Percentiles rank a stretch among this genome's conserved stretches.
Evolutionary conservation across 1,140 invertebrate species (phyloP).

Genomic region (Pogonognathellus flavescens): DNA sequence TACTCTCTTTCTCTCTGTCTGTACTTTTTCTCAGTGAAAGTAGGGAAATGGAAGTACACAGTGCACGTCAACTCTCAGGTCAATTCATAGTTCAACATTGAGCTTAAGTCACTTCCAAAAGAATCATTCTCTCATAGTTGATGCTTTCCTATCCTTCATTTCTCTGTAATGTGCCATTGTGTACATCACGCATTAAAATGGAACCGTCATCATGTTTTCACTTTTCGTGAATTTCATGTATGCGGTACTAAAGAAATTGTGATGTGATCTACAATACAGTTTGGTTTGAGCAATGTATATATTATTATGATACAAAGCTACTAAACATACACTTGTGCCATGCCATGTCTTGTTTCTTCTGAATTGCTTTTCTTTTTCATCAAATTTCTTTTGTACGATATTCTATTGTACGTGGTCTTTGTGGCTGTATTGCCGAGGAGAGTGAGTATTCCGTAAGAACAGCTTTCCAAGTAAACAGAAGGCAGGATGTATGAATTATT

Average conservation of each 20-base stretch:
- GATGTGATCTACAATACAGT: neutral
- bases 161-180: too few relatives aligned
- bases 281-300: constrained; percentile 1
- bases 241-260: neutral
- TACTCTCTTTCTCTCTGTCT: neutral
- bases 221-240: constrained; percentile 9
- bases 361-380: neutral
- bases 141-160: neutral
- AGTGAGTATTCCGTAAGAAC: neutral
- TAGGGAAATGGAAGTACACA: neutral
- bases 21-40: neutral
- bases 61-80: constrained; percentile 14
- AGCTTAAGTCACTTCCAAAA: neutral
- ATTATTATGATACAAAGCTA: too few relatives aligned
- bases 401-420: neutral
- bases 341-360: neutral
- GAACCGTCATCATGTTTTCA: neutral
- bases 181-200: too few relatives aligned
- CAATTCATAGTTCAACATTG: constrained; percentile 5
- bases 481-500: constrained; percentile 10
- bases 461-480: neutral
- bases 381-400: constrained; percentile 8
- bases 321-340: neutral
- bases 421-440: neutral
- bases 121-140: constrained; percentile 17